Evolutionary conservation across 2,797 vertebrate species (phyloP).

Genomic region (Gymnothorax reevesii): DNA sequence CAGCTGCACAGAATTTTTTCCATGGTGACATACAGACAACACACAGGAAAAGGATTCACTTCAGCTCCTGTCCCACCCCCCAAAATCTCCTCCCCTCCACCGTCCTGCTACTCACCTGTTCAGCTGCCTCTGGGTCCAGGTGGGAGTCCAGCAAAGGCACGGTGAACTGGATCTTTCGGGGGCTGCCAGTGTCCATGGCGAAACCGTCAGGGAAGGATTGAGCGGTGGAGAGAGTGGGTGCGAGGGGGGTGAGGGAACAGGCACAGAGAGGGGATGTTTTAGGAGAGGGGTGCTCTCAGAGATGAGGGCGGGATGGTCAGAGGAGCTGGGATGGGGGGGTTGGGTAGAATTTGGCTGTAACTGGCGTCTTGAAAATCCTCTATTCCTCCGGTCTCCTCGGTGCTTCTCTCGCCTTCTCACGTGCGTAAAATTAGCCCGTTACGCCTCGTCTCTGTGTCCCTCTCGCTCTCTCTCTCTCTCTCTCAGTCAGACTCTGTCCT

Average conservation of each 20-base stretch:
- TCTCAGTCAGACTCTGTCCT: conserved; percentile 15
- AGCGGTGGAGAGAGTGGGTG: neutral
- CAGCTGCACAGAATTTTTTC: neutral
- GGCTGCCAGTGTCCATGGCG: conserved; percentile 86
- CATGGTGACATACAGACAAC: neutral
- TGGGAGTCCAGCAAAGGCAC: conserved; percentile 87
- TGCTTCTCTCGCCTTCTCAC: conserved; percentile 37
- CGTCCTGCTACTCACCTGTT: conserved; percentile 76
- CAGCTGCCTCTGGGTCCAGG: conserved; percentile 89
- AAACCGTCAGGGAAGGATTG: conserved; percentile 38
- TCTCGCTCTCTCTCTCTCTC: neutral
- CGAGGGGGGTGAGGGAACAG: conserved; percentile 26
- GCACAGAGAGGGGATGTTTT: conserved; percentile 22
- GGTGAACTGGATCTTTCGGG: conserved; percentile 90
- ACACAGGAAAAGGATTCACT: neutral
- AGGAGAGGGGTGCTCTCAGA: neutral
- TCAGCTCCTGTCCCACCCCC: neutral
- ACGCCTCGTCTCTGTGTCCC: conserved; percentile 33
- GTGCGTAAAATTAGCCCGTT: conserved; percentile 33
- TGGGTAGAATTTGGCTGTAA: neutral
- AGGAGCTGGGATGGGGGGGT: conserved; percentile 32
- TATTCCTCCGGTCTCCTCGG: conserved; percentile 38
- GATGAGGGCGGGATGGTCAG: conserved; percentile 35
- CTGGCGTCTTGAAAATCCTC: conserved; percentile 50
- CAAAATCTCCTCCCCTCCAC: neutral